phyloP scores from a whole-genome alignment of 2,113 vertebrate genomes.

The Otus sunia region DNA sequence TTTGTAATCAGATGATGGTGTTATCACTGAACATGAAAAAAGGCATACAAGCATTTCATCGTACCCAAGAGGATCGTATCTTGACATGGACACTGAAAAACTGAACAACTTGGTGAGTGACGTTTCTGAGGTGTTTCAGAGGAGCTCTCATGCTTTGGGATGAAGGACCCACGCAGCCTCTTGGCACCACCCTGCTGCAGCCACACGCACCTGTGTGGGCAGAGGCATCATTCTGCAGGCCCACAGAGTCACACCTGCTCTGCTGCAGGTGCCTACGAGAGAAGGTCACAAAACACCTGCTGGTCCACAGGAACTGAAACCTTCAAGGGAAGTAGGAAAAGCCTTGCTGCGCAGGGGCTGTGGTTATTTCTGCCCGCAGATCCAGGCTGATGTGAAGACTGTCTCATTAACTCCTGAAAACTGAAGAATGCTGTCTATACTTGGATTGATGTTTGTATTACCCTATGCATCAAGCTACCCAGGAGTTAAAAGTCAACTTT shows the following conservation, averaged over 20 bases:
- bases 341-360: not conserved
- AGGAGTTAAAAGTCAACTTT: not conserved
- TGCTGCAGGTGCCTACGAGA: not conserved
- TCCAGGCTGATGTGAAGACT: not conserved
- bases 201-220: accelerated
- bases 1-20: not conserved
- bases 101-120: accelerated
- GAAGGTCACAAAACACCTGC: not conserved
- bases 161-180: not conserved
- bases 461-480: not conserved
- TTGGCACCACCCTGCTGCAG: not conserved
- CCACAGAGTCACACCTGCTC: not conserved
- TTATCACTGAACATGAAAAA: not conserved
- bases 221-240: not conserved
- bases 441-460: not conserved
- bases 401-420: not conserved
- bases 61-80: not conserved
- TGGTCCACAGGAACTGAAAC: not conserved
- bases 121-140: not conserved
- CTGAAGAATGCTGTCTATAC: not conserved
- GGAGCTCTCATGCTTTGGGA: not conserved
- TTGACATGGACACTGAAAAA: not conserved
- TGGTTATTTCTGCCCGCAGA: not conserved
- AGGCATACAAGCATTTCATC: not conserved
- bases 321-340: not conserved